Evolutionary conservation across 30 jellyfish, hydroid and myxozoan species (phyloP).

Genomic region (Sanderia malayensis): DNA sequence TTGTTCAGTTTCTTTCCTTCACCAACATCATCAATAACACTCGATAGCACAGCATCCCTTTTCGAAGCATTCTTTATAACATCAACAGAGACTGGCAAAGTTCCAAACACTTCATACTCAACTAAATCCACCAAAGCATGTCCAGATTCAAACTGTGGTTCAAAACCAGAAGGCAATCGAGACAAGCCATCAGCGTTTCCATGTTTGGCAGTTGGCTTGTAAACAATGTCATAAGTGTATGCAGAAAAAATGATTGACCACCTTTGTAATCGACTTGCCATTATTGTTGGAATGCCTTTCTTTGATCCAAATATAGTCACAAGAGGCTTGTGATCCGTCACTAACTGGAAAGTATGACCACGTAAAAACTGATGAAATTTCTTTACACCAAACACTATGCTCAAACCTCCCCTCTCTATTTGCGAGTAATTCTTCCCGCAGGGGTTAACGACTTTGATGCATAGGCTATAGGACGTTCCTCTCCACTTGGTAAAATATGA

Average conservation of each 20-base stretch:
- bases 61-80: slow-evolving; percentile 45
- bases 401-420: slow-evolving; percentile 59
- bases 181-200: slow-evolving; percentile 67
- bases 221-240: slow-evolving; percentile 37
- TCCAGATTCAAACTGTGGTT: slow-evolving; percentile 71
- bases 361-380: slow-evolving; percentile 54
- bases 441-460: slow-evolving; percentile 60
- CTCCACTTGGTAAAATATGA: slow-evolving; percentile 46
- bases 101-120: slow-evolving; percentile 59
- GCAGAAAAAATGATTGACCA: slow-evolving; percentile 57
- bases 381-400: slow-evolving; percentile 62
- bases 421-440: slow-evolving; percentile 35
- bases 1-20: slow-evolving; percentile 56
- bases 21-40: slow-evolving; percentile 56
- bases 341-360: slow-evolving; percentile 50
- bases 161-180: slow-evolving; percentile 58
- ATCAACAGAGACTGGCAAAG: slow-evolving; percentile 63
- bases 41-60: slow-evolving; percentile 58
- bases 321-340: slow-evolving; percentile 63
- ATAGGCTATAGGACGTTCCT: slow-evolving; percentile 58
- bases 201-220: slow-evolving; percentile 57
- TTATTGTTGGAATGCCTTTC: slow-evolving; percentile 61
- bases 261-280: slow-evolving; percentile 60
- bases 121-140: slow-evolving; percentile 56
- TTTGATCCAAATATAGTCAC: slow-evolving; percentile 52